These are phyloP conservation scores for Cuniculus paca DNA, from an alignment of 2,797 vertebrate species.

Conservation along the genomic window DNA sequence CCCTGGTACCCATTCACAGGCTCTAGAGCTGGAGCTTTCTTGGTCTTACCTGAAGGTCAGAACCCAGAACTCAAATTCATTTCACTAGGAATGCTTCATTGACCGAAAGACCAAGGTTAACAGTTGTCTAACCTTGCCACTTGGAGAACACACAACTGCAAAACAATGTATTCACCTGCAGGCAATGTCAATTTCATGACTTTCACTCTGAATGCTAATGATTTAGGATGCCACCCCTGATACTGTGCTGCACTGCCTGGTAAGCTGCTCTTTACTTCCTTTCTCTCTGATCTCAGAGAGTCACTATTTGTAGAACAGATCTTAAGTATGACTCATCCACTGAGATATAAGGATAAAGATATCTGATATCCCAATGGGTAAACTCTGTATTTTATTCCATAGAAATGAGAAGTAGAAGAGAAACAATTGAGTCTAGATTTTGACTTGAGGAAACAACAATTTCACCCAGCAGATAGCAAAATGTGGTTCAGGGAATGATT, in stretches of 20 bases:
- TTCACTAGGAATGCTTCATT: not conserved
- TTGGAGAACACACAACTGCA: no score
- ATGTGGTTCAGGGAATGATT: not conserved
- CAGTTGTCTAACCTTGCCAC: not conserved
- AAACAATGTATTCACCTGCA: not conserved
- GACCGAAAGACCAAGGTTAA: not conserved
- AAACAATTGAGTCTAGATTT: not conserved
- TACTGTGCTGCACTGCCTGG: not conserved
- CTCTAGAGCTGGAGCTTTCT: not conserved
- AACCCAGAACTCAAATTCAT: not conserved
- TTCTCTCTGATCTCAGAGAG: not conserved
- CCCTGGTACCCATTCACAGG: not conserved
- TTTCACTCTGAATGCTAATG: not conserved
- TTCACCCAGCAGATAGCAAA: not conserved
- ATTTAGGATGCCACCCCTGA: not conserved
- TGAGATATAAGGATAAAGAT: not conserved
- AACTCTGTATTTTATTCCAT: not conserved
- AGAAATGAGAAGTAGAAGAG: slow-evolving; percentile 41
- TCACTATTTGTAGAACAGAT: not conserved
- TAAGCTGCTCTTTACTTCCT: not conserved
- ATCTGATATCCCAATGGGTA: not conserved
- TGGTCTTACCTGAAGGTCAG: slow-evolving; percentile 18
- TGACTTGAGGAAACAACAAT: not conserved
- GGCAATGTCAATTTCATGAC: not conserved
- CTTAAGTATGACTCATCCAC: not conserved